phyloP scores from a whole-genome alignment of 2,888 invertebrate species.

The Drosophila anomelani region DNA sequence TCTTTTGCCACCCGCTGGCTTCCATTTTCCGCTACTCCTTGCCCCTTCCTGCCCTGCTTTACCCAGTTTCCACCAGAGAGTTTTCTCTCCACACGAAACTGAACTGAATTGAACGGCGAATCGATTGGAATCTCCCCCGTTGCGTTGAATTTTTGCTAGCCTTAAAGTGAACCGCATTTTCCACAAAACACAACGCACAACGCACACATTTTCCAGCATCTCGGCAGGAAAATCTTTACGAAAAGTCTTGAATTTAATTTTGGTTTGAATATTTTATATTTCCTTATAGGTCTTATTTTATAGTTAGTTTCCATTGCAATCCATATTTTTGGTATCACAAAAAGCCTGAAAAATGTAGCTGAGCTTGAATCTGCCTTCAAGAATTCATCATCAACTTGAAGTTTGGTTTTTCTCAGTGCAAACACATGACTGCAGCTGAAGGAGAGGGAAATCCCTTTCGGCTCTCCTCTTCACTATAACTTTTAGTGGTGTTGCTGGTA shows the following conservation, averaged over 20 bases:
- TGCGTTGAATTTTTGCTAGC: constrained; percentile 24
- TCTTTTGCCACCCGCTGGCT: constrained; percentile 25
- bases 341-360: not conserved
- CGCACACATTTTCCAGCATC: constrained; percentile 13
- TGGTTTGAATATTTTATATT: not conserved
- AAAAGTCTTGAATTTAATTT: not conserved
- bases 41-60: not conserved
- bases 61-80: constrained; percentile 2
- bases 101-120: constrained; percentile 17
- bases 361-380: not conserved
- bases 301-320: too few relatives aligned
- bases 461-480: constrained; percentile 6
- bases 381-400: not conserved
- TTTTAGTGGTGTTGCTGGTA: constrained; percentile 11
- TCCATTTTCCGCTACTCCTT: constrained; percentile 1
- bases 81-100: constrained; percentile 11
- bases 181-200: not conserved
- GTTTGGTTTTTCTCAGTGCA: not conserved
- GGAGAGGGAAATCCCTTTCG: not conserved
- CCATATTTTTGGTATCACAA: not conserved
- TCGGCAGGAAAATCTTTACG: not conserved
- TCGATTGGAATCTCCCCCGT: constrained; percentile 23
- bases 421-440: not conserved
- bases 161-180: constrained; percentile 15
- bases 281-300: not conserved